phyloP scores from a whole-genome alignment of 2,888 invertebrate species.

The Mesochorus sp. region DNA sequence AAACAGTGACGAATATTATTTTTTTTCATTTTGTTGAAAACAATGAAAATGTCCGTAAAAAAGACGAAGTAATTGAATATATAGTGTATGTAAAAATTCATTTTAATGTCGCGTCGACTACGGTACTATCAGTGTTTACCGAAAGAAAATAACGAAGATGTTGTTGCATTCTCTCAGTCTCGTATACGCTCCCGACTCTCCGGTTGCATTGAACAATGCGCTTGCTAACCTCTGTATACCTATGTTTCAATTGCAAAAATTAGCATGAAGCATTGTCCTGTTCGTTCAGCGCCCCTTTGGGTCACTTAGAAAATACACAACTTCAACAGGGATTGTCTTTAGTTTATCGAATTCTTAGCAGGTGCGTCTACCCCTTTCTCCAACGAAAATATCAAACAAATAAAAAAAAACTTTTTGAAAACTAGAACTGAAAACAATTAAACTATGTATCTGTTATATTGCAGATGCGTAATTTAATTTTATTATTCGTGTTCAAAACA shows the following conservation, averaged over 20 bases:
- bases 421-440: neutral
- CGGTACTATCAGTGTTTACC: neutral
- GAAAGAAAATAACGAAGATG: slow-evolving; percentile 11
- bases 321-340: slow-evolving; percentile 1
- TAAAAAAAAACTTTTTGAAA: neutral
- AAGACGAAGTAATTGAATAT: no score
- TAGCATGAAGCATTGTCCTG: slow-evolving; percentile 78
- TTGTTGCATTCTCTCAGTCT: neutral
- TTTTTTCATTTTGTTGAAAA: no score
- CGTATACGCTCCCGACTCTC: neutral
- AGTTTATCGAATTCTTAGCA: slow-evolving; percentile 22
- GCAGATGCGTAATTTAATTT: no score
- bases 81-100: neutral
- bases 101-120: neutral
- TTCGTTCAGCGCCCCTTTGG: slow-evolving; percentile 53
- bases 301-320: slow-evolving; percentile 64
- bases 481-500: no score
- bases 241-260: slow-evolving; percentile 61
- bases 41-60: no score
- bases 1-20: no score
- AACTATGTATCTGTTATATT: neutral
- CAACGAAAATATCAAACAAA: neutral
- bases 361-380: slow-evolving; percentile 12
- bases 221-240: slow-evolving; percentile 15
- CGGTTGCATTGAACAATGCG: slow-evolving; percentile 41